phyloP scores from a whole-genome alignment of 2,113 vertebrate species.

The Chlorodrepanis virens region DNA sequence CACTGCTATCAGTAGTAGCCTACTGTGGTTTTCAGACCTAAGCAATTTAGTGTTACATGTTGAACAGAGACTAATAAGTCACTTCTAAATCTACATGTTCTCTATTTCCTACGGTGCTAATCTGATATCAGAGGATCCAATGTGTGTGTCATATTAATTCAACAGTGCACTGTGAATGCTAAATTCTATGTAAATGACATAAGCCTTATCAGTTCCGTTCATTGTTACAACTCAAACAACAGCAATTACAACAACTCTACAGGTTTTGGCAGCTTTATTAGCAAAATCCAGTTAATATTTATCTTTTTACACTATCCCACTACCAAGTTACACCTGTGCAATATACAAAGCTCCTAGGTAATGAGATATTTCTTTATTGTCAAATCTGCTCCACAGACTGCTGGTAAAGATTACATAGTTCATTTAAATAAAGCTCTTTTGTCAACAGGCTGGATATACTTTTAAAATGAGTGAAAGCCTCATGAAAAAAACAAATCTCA shows the following conservation, averaged over 20 bases:
- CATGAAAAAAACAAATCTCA: slow-evolving; percentile 44
- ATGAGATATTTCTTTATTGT: slow-evolving; percentile 72
- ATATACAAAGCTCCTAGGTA: slow-evolving; percentile 61
- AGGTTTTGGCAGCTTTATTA: slow-evolving; percentile 67
- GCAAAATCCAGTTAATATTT: slow-evolving; percentile 66
- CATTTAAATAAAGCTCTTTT: slow-evolving; percentile 67
- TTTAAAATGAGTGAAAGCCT: slow-evolving; percentile 51
- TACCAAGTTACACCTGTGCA: slow-evolving; percentile 40
- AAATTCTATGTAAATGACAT: slow-evolving; percentile 63
- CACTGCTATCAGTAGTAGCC: neutral
- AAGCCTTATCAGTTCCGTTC: slow-evolving; percentile 70
- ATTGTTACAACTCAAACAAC: slow-evolving; percentile 73
- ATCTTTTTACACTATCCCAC: slow-evolving; percentile 63
- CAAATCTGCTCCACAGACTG: slow-evolving; percentile 60
- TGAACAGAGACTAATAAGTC: neutral
- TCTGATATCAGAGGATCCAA: slow-evolving; percentile 57
- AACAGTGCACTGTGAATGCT: slow-evolving; percentile 28
- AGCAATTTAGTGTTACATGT: neutral
- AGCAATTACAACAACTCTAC: slow-evolving; percentile 64
- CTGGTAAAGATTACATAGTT: slow-evolving; percentile 69
- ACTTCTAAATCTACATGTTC: slow-evolving; percentile 22
- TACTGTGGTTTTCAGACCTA: neutral
- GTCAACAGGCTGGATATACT: slow-evolving; percentile 52
- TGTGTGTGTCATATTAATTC: slow-evolving; percentile 66
- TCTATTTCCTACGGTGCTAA: slow-evolving; percentile 58